A percentile compares a stretch with the other conserved stretches of the same genome.
These are phyloP conservation scores for Dinomys branickii DNA, from an alignment of 2,113 vertebrate species.

Conservation along the genomic window DNA sequence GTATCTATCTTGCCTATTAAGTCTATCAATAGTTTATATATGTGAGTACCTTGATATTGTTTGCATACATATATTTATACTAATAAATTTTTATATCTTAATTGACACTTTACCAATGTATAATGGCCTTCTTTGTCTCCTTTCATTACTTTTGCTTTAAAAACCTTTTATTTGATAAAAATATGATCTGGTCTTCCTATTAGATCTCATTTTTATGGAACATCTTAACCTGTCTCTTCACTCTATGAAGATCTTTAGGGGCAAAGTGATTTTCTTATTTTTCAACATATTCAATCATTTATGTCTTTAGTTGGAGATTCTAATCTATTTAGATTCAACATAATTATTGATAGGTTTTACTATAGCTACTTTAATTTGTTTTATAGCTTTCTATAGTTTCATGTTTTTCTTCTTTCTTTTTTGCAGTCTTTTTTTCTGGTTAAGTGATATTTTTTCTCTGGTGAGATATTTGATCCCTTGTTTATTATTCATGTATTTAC, in stretches of 20 bases:
- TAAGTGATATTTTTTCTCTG: neutral
- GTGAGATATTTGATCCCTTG: neutral
- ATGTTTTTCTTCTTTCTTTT: neutral
- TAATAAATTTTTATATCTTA: neutral
- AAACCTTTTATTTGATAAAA: neutral
- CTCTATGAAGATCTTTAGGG: neutral
- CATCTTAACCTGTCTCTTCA: neutral
- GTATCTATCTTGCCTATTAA: neutral
- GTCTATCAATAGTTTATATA: neutral
- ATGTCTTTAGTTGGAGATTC: neutral
- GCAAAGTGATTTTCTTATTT: neutral
- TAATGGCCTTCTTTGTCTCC: neutral
- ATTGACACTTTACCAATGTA: neutral
- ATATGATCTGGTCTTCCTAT: neutral
- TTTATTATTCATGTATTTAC: neutral
- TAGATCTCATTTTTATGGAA: neutral
- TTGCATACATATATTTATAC: neutral
- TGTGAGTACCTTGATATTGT: neutral
- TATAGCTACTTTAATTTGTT: neutral
- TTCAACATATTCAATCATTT: neutral
- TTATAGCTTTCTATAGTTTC: neutral
- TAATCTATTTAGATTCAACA: neutral
- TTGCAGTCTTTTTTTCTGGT: too few species aligned
- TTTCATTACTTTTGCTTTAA: neutral
- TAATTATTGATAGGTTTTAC: neutral